phyloP scores from a whole-genome alignment of 1,140 invertebrate species.

The Eueides isabella region DNA sequence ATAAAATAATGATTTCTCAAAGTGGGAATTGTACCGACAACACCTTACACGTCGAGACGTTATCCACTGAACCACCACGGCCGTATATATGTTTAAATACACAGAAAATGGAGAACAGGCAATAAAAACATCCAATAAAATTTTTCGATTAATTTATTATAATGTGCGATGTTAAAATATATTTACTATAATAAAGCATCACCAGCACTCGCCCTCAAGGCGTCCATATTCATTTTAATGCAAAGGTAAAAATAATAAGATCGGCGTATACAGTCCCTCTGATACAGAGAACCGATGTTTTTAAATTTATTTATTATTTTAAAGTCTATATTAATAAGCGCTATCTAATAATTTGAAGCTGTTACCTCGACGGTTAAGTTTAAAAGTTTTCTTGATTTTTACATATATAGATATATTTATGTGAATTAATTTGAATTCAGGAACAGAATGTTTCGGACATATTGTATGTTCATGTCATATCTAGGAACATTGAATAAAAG shows the following conservation, averaged over 20 bases:
- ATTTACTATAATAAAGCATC: conserved; percentile 79
- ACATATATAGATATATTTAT: conserved; percentile 1
- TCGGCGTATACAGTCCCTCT: conserved; percentile 65
- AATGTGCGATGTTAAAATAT: conserved; percentile 82
- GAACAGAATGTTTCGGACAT: background rate
- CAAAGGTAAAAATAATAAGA: conserved; percentile 43
- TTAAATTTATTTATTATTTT: conserved; percentile 48
- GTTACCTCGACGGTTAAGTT: conserved; percentile 20
- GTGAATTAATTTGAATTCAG: background rate
- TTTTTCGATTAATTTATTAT: conserved; percentile 81
- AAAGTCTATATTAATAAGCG: conserved; percentile 72
- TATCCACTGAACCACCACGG: no score
- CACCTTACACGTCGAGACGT: no score
- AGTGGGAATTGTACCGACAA: no score
- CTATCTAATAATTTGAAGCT: conserved; percentile 70
- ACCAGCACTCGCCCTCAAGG: conserved; percentile 54
- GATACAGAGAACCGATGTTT: conserved; percentile 75
- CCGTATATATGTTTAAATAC: background rate
- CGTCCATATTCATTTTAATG: conserved; percentile 56
- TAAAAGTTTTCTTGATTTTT: conserved; percentile 10
- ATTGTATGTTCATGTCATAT: background rate
- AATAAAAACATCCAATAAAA: conserved; percentile 52
- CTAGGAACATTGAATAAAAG: conserved; percentile 12
- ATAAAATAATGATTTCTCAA: no score
- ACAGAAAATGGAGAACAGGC: background rate